These are phyloP conservation scores for Euura saliciscinereae DNA, from an alignment of 1,140 invertebrate genomes.

Conservation along the genomic window DNA sequence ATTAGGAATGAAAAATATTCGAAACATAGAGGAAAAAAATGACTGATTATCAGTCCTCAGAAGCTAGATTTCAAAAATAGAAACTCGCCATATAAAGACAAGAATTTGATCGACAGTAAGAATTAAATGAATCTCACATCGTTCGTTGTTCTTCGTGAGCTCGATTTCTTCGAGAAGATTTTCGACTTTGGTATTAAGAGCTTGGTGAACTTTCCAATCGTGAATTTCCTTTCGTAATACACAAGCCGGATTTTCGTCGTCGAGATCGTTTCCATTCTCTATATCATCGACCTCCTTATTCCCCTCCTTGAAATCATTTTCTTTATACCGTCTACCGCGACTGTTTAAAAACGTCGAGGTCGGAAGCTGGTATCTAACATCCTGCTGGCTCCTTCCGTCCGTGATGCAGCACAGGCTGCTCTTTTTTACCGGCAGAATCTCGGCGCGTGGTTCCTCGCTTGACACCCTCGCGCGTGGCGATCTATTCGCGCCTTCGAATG, in stretches of 20 bases:
- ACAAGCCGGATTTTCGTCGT: not conserved
- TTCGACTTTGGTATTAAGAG: constrained; percentile 19
- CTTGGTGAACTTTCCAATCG: constrained; percentile 27
- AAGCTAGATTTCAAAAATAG: too few relatives aligned
- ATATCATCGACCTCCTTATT: not conserved
- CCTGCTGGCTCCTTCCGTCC: not conserved
- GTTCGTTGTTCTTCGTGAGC: not conserved
- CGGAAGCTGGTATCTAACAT: not conserved
- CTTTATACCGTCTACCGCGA: not conserved
- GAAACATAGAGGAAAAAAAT: too few relatives aligned
- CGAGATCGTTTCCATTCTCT: not conserved
- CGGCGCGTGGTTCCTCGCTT: not conserved
- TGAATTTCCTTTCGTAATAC: constrained; percentile 27
- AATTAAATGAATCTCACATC: not conserved
- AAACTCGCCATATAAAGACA: too few relatives aligned
- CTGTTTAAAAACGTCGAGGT: not conserved
- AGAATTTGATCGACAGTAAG: too few relatives aligned
- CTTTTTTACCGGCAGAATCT: not conserved
- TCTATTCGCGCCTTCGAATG: not conserved
- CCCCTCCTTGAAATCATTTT: not conserved
- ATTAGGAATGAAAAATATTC: too few relatives aligned
- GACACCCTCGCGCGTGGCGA: not conserved
- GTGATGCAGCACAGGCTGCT: not conserved
- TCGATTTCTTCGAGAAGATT: not conserved
- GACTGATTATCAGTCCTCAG: too few relatives aligned